phyloP scores from a whole-genome alignment of 1,140 invertebrate species.

The Drosophila bipectinata region DNA sequence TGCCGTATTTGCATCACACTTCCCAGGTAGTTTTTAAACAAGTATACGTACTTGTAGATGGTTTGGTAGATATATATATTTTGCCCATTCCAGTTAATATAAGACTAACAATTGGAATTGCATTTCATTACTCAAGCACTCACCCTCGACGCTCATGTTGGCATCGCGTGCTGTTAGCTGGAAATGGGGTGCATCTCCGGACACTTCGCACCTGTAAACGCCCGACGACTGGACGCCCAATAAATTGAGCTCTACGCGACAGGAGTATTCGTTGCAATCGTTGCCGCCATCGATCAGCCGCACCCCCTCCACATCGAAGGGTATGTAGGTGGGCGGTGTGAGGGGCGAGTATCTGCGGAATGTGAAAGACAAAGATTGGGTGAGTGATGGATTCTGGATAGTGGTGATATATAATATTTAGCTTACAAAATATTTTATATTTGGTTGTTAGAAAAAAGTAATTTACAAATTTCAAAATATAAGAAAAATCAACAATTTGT shows the following conservation, averaged over 20 bases:
- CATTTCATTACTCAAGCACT: slow-evolving; percentile 74
- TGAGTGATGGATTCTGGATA: slow-evolving; percentile 5
- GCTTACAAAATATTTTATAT: not conserved
- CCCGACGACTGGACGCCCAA: slow-evolving; percentile 85
- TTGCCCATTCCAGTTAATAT: slow-evolving; percentile 55
- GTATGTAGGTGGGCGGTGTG: slow-evolving; percentile 71
- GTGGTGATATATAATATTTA: not conserved
- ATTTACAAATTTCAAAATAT: no score
- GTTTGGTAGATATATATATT: slow-evolving; percentile 1
- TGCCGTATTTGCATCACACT: slow-evolving; percentile 16
- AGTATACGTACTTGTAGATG: not conserved
- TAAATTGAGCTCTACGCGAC: slow-evolving; percentile 85
- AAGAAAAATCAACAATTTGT: no score
- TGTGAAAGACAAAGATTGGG: not conserved
- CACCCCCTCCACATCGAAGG: slow-evolving; percentile 85
- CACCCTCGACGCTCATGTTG: slow-evolving; percentile 87
- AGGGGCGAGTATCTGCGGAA: slow-evolving; percentile 71
- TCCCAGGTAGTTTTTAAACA: slow-evolving; percentile 28
- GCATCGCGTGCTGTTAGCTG: slow-evolving; percentile 85
- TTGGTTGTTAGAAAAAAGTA: not conserved
- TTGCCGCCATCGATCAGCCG: slow-evolving; percentile 90
- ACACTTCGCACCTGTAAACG: slow-evolving; percentile 87
- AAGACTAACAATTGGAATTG: slow-evolving; percentile 73
- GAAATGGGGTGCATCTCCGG: slow-evolving; percentile 87
- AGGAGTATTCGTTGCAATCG: slow-evolving; percentile 85